Conservation (phyloP, 2,113 vertebrate genomes). For the Gobius niger region DNA sequence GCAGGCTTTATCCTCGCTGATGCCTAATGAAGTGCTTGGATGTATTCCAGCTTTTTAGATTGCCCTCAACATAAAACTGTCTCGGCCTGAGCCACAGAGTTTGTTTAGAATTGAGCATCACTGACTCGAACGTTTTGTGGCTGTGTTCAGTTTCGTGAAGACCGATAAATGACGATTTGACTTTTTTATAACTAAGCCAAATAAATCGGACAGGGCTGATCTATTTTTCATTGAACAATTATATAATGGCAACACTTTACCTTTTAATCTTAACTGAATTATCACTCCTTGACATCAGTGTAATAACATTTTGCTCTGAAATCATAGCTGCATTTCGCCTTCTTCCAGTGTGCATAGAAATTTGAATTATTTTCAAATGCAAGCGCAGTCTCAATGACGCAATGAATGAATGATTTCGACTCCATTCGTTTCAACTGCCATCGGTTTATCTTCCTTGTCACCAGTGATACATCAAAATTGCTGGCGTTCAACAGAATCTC, state of each 20-base stretch:
- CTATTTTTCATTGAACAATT: no score
- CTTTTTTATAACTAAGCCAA: no score
- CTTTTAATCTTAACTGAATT: neutral
- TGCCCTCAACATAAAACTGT: neutral
- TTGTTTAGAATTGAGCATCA: constrained; percentile 4
- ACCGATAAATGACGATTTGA: neutral
- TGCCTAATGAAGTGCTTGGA: neutral
- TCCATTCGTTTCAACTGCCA: neutral
- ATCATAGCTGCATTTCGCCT: constrained; percentile 2
- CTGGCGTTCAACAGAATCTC: constrained; percentile 54
- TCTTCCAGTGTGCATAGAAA: constrained; percentile 3
- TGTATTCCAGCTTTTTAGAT: neutral
- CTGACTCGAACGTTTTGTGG: neutral
- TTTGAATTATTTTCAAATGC: constrained; percentile 16
- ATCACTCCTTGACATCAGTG: neutral
- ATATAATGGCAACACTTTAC: neutral
- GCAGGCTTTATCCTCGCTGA: neutral
- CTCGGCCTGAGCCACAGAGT: neutral
- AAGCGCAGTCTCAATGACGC: constrained; percentile 5
- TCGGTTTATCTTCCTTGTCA: constrained; percentile 38
- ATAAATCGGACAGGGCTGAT: no score
- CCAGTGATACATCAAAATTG: constrained; percentile 49
- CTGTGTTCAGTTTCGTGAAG: neutral
- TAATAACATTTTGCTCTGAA: neutral
- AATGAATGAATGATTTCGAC: constrained; percentile 18